phyloP scores from a whole-genome alignment of 2,888 invertebrate species.

The Hoplodrina ambigua region DNA sequence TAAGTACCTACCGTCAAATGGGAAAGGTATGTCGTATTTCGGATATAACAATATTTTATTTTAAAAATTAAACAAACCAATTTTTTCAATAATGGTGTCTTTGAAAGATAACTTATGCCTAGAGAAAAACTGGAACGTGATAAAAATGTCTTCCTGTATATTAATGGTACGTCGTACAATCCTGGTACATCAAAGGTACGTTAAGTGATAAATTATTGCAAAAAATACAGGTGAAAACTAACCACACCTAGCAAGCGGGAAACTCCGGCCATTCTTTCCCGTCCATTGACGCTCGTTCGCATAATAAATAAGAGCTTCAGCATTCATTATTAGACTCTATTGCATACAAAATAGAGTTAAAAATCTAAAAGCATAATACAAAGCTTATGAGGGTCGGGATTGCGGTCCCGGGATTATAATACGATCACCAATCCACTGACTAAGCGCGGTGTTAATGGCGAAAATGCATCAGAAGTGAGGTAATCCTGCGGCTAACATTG shows the following conservation, averaged over 20 bases:
- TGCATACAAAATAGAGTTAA: slow-evolving; percentile 6
- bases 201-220: background rate
- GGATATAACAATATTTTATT: no score
- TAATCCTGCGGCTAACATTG: slow-evolving; percentile 22
- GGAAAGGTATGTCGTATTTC: no score
- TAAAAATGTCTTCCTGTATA: no score
- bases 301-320: slow-evolving; percentile 16
- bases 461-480: slow-evolving; percentile 44
- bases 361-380: slow-evolving; percentile 20
- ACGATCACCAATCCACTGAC: slow-evolving; percentile 32
- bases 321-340: slow-evolving; percentile 21
- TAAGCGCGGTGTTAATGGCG: slow-evolving; percentile 39
- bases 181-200: no score
- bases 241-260: slow-evolving; percentile 16
- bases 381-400: slow-evolving; percentile 22
- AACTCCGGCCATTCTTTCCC: slow-evolving; percentile 28
- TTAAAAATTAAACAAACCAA: no score
- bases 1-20: no score
- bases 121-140: no score
- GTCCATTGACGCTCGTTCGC: slow-evolving; percentile 29
- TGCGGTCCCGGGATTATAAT: slow-evolving; percentile 38
- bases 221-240: slow-evolving; percentile 17
- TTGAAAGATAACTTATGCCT: no score
- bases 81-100: no score
- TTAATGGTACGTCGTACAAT: no score